Evolutionary conservation across 2,113 vertebrate genomes (phyloP).

Genomic region (Promerops cafer): DNA sequence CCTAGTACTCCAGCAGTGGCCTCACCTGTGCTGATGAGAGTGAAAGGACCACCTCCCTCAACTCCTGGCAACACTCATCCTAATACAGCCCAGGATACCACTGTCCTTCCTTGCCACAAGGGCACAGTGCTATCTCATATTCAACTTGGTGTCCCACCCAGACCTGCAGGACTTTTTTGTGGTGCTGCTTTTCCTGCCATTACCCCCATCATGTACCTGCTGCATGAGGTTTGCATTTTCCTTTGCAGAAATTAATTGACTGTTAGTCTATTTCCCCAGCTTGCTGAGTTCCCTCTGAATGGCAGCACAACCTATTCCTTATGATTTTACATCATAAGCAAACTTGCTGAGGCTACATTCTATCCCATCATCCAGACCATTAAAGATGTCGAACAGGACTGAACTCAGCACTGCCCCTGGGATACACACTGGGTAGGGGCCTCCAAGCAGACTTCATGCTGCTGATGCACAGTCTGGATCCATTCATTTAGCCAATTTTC

Average conservation of each 20-base stretch:
- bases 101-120: not conserved
- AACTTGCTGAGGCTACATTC: not conserved
- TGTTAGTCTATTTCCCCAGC: not conserved
- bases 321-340: not conserved
- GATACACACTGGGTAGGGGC: not conserved
- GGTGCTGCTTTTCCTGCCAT: not conserved
- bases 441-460: not conserved
- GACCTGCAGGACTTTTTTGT: not conserved
- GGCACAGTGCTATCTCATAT: not conserved
- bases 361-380: not conserved
- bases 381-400: not conserved
- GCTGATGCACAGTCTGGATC: not conserved
- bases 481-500: not conserved
- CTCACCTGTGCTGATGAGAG: not conserved
- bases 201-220: not conserved
- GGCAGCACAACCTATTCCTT: not conserved
- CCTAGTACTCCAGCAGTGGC: not conserved
- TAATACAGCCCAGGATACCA: not conserved
- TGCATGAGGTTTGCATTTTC: not conserved
- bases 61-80: not conserved
- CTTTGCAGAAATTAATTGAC: not conserved
- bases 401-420: accelerated
- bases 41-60: not conserved
- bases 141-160: not conserved
- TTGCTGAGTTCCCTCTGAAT: not conserved